Conservation (phyloP, 2,797 vertebrate genomes). For the Ibycter americanus region DNA sequence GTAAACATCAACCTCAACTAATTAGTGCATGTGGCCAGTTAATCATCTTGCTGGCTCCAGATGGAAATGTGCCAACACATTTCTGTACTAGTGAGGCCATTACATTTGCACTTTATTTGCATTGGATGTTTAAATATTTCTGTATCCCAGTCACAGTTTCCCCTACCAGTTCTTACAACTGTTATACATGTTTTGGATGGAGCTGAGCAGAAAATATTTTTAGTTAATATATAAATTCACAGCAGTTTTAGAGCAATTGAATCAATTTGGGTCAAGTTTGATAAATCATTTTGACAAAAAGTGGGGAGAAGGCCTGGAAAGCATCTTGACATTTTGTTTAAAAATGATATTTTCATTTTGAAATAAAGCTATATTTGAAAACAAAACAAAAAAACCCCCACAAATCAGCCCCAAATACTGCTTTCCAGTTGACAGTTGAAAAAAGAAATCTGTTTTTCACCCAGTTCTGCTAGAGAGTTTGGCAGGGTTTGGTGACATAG, state of each 20-base stretch:
- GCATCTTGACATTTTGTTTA: background rate
- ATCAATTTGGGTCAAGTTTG: background rate
- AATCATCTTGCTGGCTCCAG: background rate
- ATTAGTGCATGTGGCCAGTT: conserved; percentile 6
- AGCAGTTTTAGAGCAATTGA: background rate
- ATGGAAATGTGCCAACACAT: background rate
- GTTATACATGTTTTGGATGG: background rate
- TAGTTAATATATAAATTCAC: background rate
- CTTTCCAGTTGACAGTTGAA: background rate
- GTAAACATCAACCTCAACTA: background rate
- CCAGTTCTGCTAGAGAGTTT: background rate
- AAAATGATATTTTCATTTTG: background rate
- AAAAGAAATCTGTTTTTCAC: background rate
- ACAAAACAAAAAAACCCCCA: background rate
- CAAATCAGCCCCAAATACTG: background rate
- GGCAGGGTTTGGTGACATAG: background rate
- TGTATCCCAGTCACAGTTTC: conserved; percentile 18
- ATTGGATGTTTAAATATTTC: conserved; percentile 49
- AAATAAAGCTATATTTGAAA: background rate
- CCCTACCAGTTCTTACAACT: background rate
- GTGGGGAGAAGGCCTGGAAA: background rate
- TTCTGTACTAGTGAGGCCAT: conserved; percentile 15
- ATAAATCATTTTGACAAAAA: background rate
- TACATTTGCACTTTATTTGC: conserved; percentile 23
- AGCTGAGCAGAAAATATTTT: background rate